Conservation (phyloP, 2,797 vertebrate genomes). For the Malacoctenus gilli region DNA sequence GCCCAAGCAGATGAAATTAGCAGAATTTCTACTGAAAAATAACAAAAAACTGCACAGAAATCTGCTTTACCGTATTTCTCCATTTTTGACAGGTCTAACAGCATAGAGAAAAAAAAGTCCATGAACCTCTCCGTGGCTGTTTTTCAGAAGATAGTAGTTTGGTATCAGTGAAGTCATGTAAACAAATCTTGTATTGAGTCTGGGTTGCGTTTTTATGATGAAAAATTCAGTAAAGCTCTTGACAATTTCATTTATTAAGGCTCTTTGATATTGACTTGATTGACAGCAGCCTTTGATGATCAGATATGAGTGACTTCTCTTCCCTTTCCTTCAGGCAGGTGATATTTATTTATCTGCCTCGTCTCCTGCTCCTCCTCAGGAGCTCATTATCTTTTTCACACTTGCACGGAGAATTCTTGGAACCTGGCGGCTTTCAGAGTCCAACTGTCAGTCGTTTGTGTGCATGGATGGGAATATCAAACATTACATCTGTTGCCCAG, state of each 20-base stretch:
- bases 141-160: not conserved
- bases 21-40: no score
- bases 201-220: slow-evolving; percentile 1
- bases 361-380: slow-evolving; percentile 48
- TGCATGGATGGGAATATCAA: slow-evolving; percentile 47
- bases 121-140: not conserved
- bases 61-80: no score
- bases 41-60: no score
- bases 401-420: slow-evolving; percentile 43
- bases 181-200: not conserved
- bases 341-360: slow-evolving; percentile 79
- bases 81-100: no score
- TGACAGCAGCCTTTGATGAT: slow-evolving; percentile 76
- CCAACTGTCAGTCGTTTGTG: slow-evolving; percentile 59
- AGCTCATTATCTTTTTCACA: slow-evolving; percentile 62
- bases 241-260: slow-evolving; percentile 15
- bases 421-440: slow-evolving; percentile 40
- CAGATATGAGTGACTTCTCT: slow-evolving; percentile 62
- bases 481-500: slow-evolving; percentile 51
- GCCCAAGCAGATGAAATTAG: no score
- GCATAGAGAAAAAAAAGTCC: no score
- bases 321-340: slow-evolving; percentile 69
- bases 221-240: slow-evolving; percentile 9
- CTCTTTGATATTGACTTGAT: slow-evolving; percentile 53
- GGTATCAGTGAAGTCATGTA: not conserved